phyloP scores from a whole-genome alignment of 2,113 vertebrate genomes.

The Hippoglossus stenolepis region DNA sequence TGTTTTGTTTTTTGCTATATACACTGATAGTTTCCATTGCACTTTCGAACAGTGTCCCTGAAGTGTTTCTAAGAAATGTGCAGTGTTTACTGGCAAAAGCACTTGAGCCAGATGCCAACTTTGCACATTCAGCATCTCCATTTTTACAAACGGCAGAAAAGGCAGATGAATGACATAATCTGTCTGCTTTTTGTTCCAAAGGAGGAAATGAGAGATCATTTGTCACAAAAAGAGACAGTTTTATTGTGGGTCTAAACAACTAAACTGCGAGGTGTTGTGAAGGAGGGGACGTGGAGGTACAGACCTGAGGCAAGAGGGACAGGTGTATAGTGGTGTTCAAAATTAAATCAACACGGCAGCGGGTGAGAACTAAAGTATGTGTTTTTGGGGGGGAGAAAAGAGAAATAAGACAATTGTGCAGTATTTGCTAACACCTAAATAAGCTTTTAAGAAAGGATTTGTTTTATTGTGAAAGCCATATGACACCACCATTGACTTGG shows the following conservation, averaged over 20 bases:
- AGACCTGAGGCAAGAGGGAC: background rate
- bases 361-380: too few relatives aligned
- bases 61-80: conserved; percentile 19
- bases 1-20: conserved; percentile 10
- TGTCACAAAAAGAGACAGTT: background rate
- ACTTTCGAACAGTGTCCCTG: background rate
- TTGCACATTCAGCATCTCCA: background rate
- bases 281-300: too few relatives aligned
- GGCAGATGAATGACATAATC: background rate
- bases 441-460: too few relatives aligned
- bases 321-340: background rate
- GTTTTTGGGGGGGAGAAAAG: too few relatives aligned
- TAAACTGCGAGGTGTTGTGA: too few relatives aligned
- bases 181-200: background rate
- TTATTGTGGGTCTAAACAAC: background rate
- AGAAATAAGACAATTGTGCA: too few relatives aligned
- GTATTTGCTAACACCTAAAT: too few relatives aligned
- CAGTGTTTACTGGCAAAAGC: background rate
- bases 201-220: background rate
- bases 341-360: too few relatives aligned
- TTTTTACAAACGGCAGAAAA: background rate
- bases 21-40: conserved; percentile 25
- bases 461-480: too few relatives aligned
- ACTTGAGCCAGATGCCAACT: background rate
- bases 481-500: too few relatives aligned